Evolutionary conservation across 1,140 invertebrate species (phyloP), one percentile per base, ranked within the genome.

Genomic region (Palaemon carinicauda): DNA sequence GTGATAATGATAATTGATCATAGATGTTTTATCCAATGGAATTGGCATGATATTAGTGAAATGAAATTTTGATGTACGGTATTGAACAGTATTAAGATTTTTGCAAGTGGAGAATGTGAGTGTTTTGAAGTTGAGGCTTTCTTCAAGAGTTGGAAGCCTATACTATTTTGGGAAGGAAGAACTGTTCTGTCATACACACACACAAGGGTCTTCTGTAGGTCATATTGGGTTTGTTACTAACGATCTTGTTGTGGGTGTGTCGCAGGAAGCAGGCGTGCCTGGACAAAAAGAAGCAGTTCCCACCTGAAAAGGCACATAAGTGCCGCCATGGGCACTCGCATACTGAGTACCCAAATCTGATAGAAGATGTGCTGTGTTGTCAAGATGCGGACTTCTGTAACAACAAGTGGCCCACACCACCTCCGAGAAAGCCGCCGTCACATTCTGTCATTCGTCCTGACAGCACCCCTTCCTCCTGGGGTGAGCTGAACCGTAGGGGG

Each of bases 201-300:
- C 41, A 41, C 41, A 41, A 41, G 41, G 41, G 41, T 41, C 12
- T 41, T 31, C 65, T 27, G 65, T 31, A 69, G 24, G 65, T 69
- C 24, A 24, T 31, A 27, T 31, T 69, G 65, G 24, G 65, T 69
- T 69, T 24, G 65, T 24, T 24, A 69, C 65, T 69, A 69, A 24
- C 21, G 24, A 31, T 24, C 65, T 69, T 31, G 65, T 31, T 69
- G 65, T 69, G 65, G 21, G 60, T 69, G 65, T 85, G 82, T 52
- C 56, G 78, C 84, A 86, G 69, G 84, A 51, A 86, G 74, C 84
- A 86, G 77, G 84, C 84, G 84, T 86, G 84, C 80, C 73, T 86
- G 84, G 69, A 86, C 84, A 80, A 79, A 86, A 80, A 60, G 60
- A 53, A 86, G 84, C 84, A 80, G 84, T 86, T 80, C 53, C 82